Conservation (phyloP, 2,797 vertebrate species). For the Spinus olivaceus region DNA sequence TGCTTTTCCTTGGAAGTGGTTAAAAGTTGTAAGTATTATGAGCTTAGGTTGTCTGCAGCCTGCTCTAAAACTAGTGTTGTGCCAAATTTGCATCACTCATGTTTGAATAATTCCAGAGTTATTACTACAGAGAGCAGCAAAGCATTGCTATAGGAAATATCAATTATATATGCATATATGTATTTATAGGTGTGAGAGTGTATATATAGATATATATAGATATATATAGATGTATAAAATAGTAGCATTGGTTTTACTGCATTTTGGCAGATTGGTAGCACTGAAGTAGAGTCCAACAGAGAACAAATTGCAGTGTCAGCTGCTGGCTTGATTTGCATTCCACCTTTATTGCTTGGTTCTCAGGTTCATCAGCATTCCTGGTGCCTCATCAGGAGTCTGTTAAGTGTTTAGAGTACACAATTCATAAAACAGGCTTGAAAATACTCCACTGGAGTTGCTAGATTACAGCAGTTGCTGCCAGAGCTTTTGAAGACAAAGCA, state of each 20-base stretch:
- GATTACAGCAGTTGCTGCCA: background rate
- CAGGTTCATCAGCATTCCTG: background rate
- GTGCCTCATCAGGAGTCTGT: background rate
- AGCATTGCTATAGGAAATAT: constrained; percentile 3
- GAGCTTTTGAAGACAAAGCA: background rate
- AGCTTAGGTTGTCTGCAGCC: background rate
- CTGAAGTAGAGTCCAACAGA: background rate
- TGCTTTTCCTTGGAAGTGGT: constrained; percentile 33
- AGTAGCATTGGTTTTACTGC: background rate
- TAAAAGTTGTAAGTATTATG: constrained; percentile 10
- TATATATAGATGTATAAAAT: fast-evolving
- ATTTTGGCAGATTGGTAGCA: background rate
- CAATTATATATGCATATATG: background rate
- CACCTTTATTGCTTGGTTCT: background rate
- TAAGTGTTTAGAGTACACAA: background rate
- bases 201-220: background rate
- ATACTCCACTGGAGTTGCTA: background rate
- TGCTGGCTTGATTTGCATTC: constrained; percentile 7
- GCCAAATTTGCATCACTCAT: background rate
- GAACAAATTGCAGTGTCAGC: background rate
- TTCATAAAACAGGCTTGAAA: background rate
- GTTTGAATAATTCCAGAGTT: constrained; percentile 7
- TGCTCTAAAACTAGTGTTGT: background rate
- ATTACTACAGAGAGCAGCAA: constrained; percentile 19
- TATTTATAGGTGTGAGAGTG: fast-evolving